Percentiles rank a stretch among this genome's conserved stretches.
phyloP scores from a whole-genome alignment of 2,888 invertebrate species.

The Drosophila phalerata region DNA sequence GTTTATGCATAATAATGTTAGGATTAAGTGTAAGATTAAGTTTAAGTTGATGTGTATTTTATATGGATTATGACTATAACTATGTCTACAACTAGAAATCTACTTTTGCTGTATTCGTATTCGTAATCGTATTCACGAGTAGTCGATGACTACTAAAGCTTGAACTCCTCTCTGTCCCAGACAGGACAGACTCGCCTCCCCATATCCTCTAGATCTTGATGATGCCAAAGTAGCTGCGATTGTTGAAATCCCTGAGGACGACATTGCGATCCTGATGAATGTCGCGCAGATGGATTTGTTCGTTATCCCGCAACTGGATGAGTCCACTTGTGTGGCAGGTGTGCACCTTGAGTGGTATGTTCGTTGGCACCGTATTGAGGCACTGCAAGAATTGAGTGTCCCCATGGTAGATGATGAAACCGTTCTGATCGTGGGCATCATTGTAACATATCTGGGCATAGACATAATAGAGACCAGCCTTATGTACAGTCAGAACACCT shows the following conservation, averaged over 20 bases:
- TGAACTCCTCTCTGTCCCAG: neutral
- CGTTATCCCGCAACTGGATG: slow-evolving; percentile 88
- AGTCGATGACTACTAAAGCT: slow-evolving; percentile 25
- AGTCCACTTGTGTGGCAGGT: slow-evolving; percentile 91
- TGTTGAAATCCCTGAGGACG: slow-evolving; percentile 87
- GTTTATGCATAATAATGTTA: slow-evolving; percentile 25
- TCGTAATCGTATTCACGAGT: slow-evolving; percentile 20
- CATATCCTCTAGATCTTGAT: slow-evolving; percentile 86
- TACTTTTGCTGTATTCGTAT: slow-evolving; percentile 57
- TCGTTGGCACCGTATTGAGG: slow-evolving; percentile 89
- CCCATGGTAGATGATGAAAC: slow-evolving; percentile 90
- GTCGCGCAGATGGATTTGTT: slow-evolving; percentile 90
- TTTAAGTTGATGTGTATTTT: slow-evolving; percentile 21
- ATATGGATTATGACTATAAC: slow-evolving; percentile 26
- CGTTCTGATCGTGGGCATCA: slow-evolving; percentile 91
- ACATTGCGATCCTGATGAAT: slow-evolving; percentile 85
- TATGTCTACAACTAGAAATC: slow-evolving; percentile 52
- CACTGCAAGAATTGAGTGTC: slow-evolving; percentile 90
- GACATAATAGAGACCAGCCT: slow-evolving; percentile 91
- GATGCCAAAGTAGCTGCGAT: slow-evolving; percentile 94
- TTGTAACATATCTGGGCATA: slow-evolving; percentile 93
- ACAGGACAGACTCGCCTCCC: neutral
- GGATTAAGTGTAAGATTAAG: slow-evolving; percentile 13
- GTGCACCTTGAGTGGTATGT: slow-evolving; percentile 88
- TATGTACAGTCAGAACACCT: slow-evolving; percentile 89